These are phyloP conservation scores for Tachysurus fulvidraco DNA, from an alignment of 2,113 vertebrate species.

Conservation along the genomic window DNA sequence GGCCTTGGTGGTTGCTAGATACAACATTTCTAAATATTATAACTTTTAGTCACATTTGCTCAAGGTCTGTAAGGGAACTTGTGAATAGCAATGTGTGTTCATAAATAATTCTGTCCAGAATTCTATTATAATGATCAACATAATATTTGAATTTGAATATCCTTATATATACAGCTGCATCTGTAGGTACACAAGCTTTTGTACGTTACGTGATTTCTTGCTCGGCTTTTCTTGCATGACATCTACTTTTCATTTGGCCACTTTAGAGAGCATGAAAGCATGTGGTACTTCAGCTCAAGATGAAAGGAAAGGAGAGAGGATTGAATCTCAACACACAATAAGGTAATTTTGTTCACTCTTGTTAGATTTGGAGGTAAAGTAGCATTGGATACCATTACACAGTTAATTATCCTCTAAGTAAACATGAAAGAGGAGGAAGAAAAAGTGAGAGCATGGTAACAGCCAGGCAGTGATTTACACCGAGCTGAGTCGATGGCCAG, in stretches of 20 bases:
- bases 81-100: neutral
- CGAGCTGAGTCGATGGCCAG: slow-evolving; percentile 75
- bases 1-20: neutral
- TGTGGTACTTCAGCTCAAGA: slow-evolving; percentile 3
- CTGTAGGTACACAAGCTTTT: neutral
- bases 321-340: slow-evolving; percentile 12
- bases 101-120: neutral
- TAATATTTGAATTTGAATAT: neutral
- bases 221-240: neutral
- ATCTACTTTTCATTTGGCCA: slow-evolving; percentile 15
- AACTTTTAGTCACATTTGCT: neutral
- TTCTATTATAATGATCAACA: neutral
- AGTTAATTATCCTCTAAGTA: slow-evolving; percentile 82
- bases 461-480: slow-evolving; percentile 80
- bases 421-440: slow-evolving; percentile 78
- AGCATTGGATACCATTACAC: slow-evolving; percentile 74
- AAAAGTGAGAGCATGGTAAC: slow-evolving; percentile 77
- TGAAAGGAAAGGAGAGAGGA: slow-evolving; percentile 18
- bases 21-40: neutral
- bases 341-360: slow-evolving; percentile 25
- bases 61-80: neutral
- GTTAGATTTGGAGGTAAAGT: slow-evolving; percentile 40
- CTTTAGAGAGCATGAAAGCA: slow-evolving; percentile 17
- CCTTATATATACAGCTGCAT: neutral
- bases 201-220: neutral